phyloP scores from a whole-genome alignment of 92 coral and sea anemone genomes.

The Phenganax marumi region DNA sequence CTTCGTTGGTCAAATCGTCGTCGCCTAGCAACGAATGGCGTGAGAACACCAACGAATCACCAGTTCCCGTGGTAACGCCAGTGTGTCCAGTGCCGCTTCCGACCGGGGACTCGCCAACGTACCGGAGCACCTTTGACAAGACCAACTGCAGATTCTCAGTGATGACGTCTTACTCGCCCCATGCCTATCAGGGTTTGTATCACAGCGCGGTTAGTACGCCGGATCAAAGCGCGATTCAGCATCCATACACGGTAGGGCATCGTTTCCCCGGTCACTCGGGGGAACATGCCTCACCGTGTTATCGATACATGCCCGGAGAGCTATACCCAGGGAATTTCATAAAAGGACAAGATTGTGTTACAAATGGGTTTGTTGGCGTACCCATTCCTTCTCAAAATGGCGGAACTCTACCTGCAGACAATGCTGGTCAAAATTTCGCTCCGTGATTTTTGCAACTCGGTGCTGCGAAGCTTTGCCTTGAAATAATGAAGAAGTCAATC shows the following conservation, averaged over 20 bases:
- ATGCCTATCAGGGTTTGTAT: slow-evolving; percentile 35
- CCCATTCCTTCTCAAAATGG: slow-evolving; percentile 34
- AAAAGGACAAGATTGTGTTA: slow-evolving; percentile 25
- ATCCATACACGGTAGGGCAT: slow-evolving; percentile 39
- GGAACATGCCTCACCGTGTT: slow-evolving; percentile 12
- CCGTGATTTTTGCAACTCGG: not conserved
- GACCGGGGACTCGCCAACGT: slow-evolving; percentile 31
- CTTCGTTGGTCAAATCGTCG: not conserved
- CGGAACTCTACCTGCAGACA: not conserved
- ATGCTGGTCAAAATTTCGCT: slow-evolving; percentile 1
- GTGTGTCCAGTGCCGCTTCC: slow-evolving; percentile 36
- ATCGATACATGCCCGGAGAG: slow-evolving; percentile 34
- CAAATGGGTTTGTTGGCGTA: slow-evolving; percentile 8
- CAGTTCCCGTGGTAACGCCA: slow-evolving; percentile 14
- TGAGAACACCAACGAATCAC: slow-evolving; percentile 8
- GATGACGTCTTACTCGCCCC: slow-evolving; percentile 38
- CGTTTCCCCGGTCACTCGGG: slow-evolving; percentile 15
- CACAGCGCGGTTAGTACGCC: slow-evolving; percentile 13
- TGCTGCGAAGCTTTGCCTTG: too few relatives aligned
- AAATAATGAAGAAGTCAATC: too few relatives aligned
- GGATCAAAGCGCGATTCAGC: slow-evolving; percentile 41
- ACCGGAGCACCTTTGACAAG: slow-evolving; percentile 36
- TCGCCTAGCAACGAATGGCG: slow-evolving; percentile 45
- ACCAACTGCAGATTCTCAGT: slow-evolving; percentile 42
- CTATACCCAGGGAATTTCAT: slow-evolving; percentile 16